Evolutionary conservation across 2,113 vertebrate genomes (phyloP), one percentile per base, ranked within the genome.

Genomic region (Clarias gariepinus): DNA sequence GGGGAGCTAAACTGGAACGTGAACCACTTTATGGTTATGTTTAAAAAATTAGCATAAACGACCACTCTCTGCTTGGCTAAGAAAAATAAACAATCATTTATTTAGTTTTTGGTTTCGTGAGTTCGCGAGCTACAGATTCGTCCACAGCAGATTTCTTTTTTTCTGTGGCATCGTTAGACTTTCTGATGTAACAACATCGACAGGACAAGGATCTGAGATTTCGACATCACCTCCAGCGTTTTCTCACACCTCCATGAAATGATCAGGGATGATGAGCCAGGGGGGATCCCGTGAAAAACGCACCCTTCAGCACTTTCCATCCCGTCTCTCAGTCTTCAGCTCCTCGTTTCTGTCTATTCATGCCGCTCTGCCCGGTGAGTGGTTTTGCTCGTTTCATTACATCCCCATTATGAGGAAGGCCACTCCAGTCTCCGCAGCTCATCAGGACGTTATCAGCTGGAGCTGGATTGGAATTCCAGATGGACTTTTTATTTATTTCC

Each of bases 361-460:
- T 68, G 61, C 63, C n/a, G 15, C 66, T 69, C 66, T 5, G 28
- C 4, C 64, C 28, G n/a, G 1, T 6, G 30, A 69, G 66, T 19
- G 30, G 7, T 36, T 71, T 19, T 19, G 12, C 68, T 71, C 33
- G 0, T 36, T 36, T 71, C 68, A 21, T 71, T 71, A 10, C 68
- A 9, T 10, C 33, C 33, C 68, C 18, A 10, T 41, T 36, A 71
- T 36, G 33, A 41, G 68, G 68, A 36, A 36, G 68, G 8, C 1
- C 16, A 10, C 30, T 36, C 7, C 68, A 8, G 68, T 21, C 71
- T 74, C 71, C 28, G 47, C 1, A 73, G 55, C 68, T 69, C 79
- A 68, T 77, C 81, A 68, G 12, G 82, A 36, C 89, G 23, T 93
- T 91, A 87, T 78, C 79, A 66, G 47, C 84, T 84, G 86, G 53